Conservation (phyloP, 1,140 invertebrate genomes). For the Drosophila kikkawai region DNA sequence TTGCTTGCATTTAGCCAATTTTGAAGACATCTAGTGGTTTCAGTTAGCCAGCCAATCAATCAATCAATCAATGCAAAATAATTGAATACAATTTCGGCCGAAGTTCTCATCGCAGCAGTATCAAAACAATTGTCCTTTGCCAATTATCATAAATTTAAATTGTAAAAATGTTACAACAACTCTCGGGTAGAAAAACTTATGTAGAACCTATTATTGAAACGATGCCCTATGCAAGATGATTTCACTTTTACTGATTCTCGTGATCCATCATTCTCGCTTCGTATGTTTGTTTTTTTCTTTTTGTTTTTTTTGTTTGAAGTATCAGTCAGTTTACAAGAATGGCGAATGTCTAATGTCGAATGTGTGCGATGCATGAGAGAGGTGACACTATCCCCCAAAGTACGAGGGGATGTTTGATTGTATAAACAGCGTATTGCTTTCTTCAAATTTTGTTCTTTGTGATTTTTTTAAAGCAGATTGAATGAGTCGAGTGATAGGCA, state of each 20-base stretch:
- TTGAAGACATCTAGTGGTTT: constrained; percentile 82
- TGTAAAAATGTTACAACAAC: constrained; percentile 80
- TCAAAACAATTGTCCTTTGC: constrained; percentile 68
- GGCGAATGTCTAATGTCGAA: constrained; percentile 9
- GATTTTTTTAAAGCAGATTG: constrained; percentile 2
- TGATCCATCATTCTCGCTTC: constrained; percentile 25
- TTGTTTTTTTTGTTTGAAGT: constrained; percentile 41
- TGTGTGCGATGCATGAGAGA: constrained; percentile 26
- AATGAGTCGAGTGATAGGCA: constrained; percentile 6
- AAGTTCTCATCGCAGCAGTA: constrained; percentile 43
- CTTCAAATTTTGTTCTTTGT: constrained; percentile 10
- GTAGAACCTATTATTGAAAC: constrained; percentile 82
- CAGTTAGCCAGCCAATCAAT: constrained; percentile 38
- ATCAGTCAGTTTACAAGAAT: constrained; percentile 54
- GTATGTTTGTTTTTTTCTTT: constrained; percentile 14
- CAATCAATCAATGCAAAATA: constrained; percentile 52
- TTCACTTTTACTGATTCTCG: constrained; percentile 14
- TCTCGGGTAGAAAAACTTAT: constrained; percentile 79
- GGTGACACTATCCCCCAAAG: constrained; percentile 12
- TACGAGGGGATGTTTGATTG: constrained; percentile 57
- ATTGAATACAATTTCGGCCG: constrained; percentile 62
- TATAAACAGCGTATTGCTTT: constrained; percentile 77
- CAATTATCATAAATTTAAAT: constrained; percentile 75
- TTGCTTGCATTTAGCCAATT: constrained; percentile 69
- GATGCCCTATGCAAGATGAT: constrained; percentile 50